A percentile compares a stretch with the other conserved stretches of the same genome.
phyloP scores from a whole-genome alignment of 2,113 vertebrate species.

The Mirounga angustirostris region DNA sequence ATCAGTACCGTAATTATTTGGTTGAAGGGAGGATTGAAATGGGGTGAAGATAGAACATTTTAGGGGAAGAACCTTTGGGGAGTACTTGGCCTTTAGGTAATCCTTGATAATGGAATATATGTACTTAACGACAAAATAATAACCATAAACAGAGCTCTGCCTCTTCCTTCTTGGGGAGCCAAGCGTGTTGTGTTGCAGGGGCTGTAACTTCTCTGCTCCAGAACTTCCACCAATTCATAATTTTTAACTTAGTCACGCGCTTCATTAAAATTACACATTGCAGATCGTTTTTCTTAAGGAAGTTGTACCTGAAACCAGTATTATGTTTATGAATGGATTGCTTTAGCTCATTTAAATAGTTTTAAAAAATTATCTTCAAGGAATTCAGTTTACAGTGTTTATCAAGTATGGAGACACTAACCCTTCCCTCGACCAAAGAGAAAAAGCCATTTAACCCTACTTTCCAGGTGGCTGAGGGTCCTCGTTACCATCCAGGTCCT shows the following conservation, averaged over 20 bases:
- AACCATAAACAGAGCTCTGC: background rate
- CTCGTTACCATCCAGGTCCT: background rate
- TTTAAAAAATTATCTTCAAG: background rate
- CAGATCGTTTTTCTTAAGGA: background rate
- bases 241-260: background rate
- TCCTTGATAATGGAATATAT: background rate
- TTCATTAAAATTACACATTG: background rate
- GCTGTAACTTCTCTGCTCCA: background rate
- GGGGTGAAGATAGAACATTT: background rate
- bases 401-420: slow-evolving; percentile 4
- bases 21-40: background rate
- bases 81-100: background rate
- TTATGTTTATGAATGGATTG: background rate
- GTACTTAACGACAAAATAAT: background rate
- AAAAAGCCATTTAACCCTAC: background rate
- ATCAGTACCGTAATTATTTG: background rate
- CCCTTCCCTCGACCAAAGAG: background rate
- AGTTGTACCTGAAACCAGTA: background rate
- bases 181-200: background rate
- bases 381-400: slow-evolving; percentile 4
- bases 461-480: background rate
- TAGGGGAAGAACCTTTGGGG: background rate
- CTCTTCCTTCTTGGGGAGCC: background rate
- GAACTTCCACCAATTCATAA: background rate
- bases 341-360: background rate